These are phyloP conservation scores for Umimayanthus chanpuru DNA, from an alignment of 92 coral and sea anemone genomes.

Conservation along the genomic window DNA sequence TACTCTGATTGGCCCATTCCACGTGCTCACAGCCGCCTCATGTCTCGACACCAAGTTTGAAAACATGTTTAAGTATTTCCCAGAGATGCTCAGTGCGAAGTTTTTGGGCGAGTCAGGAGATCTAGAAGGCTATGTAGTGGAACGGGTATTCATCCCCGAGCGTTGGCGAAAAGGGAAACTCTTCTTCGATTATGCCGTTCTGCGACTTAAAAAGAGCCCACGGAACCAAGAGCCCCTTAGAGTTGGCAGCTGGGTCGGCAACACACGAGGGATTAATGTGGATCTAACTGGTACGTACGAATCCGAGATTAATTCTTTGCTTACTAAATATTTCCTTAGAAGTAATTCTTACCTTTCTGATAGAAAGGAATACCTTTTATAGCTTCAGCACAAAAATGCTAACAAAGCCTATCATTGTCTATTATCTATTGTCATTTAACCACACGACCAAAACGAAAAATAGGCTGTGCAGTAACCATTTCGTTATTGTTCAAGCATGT, in stretches of 20 bases:
- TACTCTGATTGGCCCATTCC: slow-evolving; percentile 13
- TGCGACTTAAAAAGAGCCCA: background rate
- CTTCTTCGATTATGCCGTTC: slow-evolving; percentile 8
- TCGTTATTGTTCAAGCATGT: no score
- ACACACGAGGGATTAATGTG: background rate
- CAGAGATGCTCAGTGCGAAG: background rate
- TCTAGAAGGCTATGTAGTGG: background rate
- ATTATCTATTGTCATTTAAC: no score
- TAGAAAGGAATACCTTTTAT: no score
- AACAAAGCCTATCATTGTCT: no score
- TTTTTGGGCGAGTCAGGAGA: background rate
- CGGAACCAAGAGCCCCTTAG: background rate
- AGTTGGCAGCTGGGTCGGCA: slow-evolving; percentile 4
- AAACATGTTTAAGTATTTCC: slow-evolving; percentile 5
- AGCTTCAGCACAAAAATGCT: no score
- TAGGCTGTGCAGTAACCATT: no score
- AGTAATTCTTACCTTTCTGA: no score
- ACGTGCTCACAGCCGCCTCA: slow-evolving; percentile 14
- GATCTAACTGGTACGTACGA: slow-evolving; percentile 9
- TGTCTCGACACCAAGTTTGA: slow-evolving; percentile 10
- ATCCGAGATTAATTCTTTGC: no score
- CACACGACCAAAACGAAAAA: no score
- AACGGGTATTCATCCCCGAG: slow-evolving; percentile 5
- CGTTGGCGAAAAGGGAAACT: background rate
- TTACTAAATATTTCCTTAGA: no score